Base-by-base conservation (phyloP, 2,113 vertebrate genomes). In the Eclectus roratus region DNA sequence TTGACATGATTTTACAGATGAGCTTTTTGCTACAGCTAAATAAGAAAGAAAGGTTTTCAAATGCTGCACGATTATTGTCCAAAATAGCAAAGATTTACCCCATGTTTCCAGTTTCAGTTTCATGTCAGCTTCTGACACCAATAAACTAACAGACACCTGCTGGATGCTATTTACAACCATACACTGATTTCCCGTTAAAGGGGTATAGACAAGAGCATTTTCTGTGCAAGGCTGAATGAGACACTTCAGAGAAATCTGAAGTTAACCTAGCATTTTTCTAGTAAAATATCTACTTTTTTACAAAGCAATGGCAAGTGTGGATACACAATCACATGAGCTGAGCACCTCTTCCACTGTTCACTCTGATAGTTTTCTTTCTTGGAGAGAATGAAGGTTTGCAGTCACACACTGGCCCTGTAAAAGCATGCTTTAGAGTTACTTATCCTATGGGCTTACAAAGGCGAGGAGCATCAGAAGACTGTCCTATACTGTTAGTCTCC, bases 211-310 rank as follows among this genome's bases (percentile, higher is more conserved):
- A 43, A 31, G 12, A 53, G 8, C 21, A 33, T 47, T 91, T 81
- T 39, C 20, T 70, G 0, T 24, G 31, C 41, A 63, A 91, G 23
- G 2, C 33, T 25, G 43, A 71, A 53, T 11, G n/a, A 31, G 63
- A 71, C 6, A 39, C 16, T 13, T 18, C 31, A 83, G 14, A 46
- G 21, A 68, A 80, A 69, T 80, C 31, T 65, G 13, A 64, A 58
- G 35, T 17, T 0, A 1, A 52, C 0, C 2, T 3, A 58, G 19
- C 9, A 31, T 65, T 82, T 86, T 72, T 14, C n/a, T 44, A 21
- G 28, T n/a, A 24, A 77, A 91, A 50, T 43, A 72, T 6, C 27
- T 47, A 15, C 1, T 49, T 58, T 52, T 68, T 64, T 35, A 53
- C 19, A 37, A 63, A 76, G 35, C 46, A 37, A 24, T 49, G n/a